Evolutionary conservation across 2,888 invertebrate genomes (phyloP).

Genomic region (Drosophila neonasuta): DNA sequence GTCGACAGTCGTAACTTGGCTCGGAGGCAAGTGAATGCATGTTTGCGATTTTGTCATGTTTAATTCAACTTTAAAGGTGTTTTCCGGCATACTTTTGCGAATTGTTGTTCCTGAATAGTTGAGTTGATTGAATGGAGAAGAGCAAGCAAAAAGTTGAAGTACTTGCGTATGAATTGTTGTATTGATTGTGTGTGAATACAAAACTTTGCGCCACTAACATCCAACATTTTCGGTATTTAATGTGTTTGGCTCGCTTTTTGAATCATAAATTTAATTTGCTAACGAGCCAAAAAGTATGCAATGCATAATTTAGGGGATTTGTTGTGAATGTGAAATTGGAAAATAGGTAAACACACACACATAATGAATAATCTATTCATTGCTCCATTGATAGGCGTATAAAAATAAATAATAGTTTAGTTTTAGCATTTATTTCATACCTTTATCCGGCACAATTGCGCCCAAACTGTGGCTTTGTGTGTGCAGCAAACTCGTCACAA

Average conservation of each 20-base stretch:
- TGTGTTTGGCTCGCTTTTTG: background rate
- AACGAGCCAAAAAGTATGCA: constrained; percentile 1
- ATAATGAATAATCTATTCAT: background rate
- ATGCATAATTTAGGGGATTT: background rate
- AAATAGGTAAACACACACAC: background rate
- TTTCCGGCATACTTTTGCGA: constrained; percentile 4
- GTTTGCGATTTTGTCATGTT: constrained; percentile 54
- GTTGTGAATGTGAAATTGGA: background rate
- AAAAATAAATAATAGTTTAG: background rate
- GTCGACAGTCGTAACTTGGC: constrained; percentile 9
- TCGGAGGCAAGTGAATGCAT: constrained; percentile 12
- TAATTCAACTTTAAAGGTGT: constrained; percentile 62
- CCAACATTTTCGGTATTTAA: background rate
- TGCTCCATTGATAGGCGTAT: background rate
- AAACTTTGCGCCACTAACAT: no score
- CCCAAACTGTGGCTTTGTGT: constrained; percentile 62
- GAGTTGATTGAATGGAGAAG: constrained; percentile 6
- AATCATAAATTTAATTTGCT: background rate
- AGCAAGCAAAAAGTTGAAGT: background rate
- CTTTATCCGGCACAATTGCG: constrained; percentile 43
- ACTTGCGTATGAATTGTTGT: background rate
- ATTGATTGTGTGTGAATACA: background rate
- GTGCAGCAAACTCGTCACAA: constrained; percentile 65
- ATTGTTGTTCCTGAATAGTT: constrained; percentile 26
- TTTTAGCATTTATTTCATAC: constrained; percentile 37